Conservation (phyloP, 1,140 invertebrate species). For the Apis cerana region DNA sequence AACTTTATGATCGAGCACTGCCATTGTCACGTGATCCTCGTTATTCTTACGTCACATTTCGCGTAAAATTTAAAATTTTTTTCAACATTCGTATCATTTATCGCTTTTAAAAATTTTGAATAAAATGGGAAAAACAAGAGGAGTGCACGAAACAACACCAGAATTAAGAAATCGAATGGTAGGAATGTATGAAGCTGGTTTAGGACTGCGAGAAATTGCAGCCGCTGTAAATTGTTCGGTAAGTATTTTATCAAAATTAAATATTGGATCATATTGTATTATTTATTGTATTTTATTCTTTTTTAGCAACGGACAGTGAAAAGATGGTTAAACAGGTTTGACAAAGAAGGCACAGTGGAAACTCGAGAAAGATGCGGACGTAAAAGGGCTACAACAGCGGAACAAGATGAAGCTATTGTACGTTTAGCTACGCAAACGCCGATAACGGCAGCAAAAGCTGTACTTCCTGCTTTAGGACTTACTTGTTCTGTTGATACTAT, state of each 20-base stretch:
- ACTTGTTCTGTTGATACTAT: conserved; percentile 79
- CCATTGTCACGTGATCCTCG: conserved; percentile 67
- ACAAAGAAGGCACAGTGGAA: conserved; percentile 79
- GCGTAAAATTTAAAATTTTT: conserved; percentile 65
- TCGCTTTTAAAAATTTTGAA: background rate
- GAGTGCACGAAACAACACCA: conserved; percentile 79
- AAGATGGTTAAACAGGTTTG: conserved; percentile 79
- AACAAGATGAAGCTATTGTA: conserved; percentile 79
- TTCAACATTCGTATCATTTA: background rate
- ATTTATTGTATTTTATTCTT: conserved; percentile 32
- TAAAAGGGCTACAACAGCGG: conserved; percentile 78
- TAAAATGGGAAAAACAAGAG: conserved; percentile 78
- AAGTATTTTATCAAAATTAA: conserved; percentile 35
- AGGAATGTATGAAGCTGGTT: conserved; percentile 79
- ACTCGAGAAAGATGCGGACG: conserved; percentile 78
- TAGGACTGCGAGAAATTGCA: conserved; percentile 77
- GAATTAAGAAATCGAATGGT: conserved; percentile 79
- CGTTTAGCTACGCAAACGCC: conserved; percentile 76
- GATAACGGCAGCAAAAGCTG: conserved; percentile 79
- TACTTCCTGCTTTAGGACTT: conserved; percentile 77
- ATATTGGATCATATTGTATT: background rate
- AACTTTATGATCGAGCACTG: conserved; percentile 49
- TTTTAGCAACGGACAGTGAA: conserved; percentile 80
- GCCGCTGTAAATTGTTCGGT: conserved; percentile 78
- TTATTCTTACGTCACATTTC: conserved; percentile 60